Evolutionary conservation across 2,888 invertebrate genomes (phyloP), one percentile per base, ranked within the genome.

Genomic region (Eupithecia tripunctaria): DNA sequence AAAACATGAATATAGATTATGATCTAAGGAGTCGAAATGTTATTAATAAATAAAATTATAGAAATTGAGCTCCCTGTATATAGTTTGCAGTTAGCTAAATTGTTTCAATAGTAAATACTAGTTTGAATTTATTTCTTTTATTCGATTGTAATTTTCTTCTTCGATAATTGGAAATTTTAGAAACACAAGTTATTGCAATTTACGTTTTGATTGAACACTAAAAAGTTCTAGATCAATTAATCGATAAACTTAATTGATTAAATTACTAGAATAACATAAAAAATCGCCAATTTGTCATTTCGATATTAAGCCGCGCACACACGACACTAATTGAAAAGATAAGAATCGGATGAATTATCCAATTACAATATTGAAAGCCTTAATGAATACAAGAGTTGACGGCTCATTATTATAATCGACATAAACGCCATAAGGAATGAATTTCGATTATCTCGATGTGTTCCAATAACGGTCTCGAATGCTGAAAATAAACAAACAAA

Each of bases 331-430:
- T 88, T 87, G 86, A 85, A 85, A 86, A 85, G 88, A 89, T 89
- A 89, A 87, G 79, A 83, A 89, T 89, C 89, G 80, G 82, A 85
- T 86, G 86, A 86, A 87, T 89, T 87, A 85, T 84, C 82, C 89
- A 89, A 89, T 90, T 88, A 88, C 81, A 84, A 85, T 85, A 88
- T 87, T 84, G 84, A 85, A 85, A 82, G 76, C 81, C 76, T 80
- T 86, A 88, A 88, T 85, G 83, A 84, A 82, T 85, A 82, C 79
- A 82, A 77, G 80, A 86, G 81, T 82, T 86, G 88, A 86, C 86
- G 83, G 84, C 83, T 87, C 84, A 87, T 88, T 87, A 87, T 81
- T 84, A 82, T 64, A 85, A 85, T 85, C 83, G 83, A 82, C 83
- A 84, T 84, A 80, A 76, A 63, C 70, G 79, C 78, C 71, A 78